phyloP scores from a whole-genome alignment of 1,140 invertebrate species.

The Linepithema humile region DNA sequence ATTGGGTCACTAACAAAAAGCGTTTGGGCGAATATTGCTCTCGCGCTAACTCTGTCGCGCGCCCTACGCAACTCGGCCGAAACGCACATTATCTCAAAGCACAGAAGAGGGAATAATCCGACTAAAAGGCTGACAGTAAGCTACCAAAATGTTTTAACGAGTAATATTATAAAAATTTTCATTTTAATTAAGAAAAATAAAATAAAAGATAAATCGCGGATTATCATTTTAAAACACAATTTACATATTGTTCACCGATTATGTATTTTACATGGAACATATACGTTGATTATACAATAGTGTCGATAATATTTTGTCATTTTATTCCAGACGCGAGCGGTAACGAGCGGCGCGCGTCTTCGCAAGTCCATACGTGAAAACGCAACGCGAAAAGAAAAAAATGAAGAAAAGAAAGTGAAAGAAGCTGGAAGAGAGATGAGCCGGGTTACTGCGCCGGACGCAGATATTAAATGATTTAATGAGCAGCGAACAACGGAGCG shows the following conservation, averaged over 20 bases:
- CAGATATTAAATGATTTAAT: conserved; percentile 69
- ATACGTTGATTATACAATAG: too few relatives aligned
- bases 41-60: conserved; percentile 28
- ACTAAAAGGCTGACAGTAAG: conserved; percentile 5
- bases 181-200: not conserved
- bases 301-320: too few relatives aligned
- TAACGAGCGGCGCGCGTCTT: not conserved
- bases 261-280: not conserved
- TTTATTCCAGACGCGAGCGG: not conserved
- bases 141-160: not conserved
- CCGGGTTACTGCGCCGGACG: not conserved
- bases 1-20: conserved; percentile 57
- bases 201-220: not conserved
- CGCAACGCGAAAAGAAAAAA: not conserved
- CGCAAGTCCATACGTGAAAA: not conserved
- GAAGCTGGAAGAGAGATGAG: conserved; percentile 20
- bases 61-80: conserved; percentile 18
- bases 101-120: not conserved
- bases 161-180: conserved; percentile 2
- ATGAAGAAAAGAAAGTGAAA: not conserved
- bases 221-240: not conserved
- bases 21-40: conserved; percentile 48
- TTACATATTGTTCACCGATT: not conserved
- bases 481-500: conserved; percentile 56
- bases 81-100: conserved; percentile 46